phyloP scores from a whole-genome alignment of 2,113 vertebrate species.

The Uropsilus gracilis region DNA sequence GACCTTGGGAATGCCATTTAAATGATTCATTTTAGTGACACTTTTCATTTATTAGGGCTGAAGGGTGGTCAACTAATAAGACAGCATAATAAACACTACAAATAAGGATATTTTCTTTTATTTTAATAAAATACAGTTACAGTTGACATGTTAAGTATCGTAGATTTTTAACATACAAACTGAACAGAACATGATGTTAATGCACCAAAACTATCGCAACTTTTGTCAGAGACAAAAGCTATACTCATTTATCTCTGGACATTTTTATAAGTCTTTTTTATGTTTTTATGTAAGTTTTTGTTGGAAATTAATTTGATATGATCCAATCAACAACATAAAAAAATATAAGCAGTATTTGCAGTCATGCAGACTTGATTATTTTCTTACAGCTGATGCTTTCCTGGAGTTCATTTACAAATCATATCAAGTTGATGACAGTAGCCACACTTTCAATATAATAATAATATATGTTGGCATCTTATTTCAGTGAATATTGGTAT shows the following conservation, averaged over 20 bases:
- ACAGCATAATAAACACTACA: not conserved
- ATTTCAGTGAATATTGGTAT: conserved; percentile 20
- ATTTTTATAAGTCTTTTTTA: not conserved
- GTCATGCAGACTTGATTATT: not conserved
- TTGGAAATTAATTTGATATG: not conserved
- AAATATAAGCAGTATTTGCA: not conserved
- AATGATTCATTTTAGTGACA: not conserved
- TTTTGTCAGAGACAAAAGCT: not conserved
- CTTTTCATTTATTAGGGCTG: not conserved
- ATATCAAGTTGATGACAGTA: not conserved
- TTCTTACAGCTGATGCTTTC: not conserved
- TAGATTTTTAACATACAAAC: not conserved
- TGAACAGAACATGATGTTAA: not conserved
- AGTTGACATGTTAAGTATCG: not conserved
- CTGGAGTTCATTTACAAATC: conserved; percentile 36
- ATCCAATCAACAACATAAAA: conserved; percentile 35
- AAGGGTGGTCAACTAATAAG: not conserved
- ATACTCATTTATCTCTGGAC: not conserved
- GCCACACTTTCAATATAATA: not conserved
- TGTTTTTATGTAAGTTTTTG: not conserved
- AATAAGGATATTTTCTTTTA: not conserved
- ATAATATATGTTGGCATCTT: not conserved
- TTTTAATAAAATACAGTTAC: not conserved
- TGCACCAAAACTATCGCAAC: not conserved
- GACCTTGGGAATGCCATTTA: not conserved